These are phyloP conservation scores for Sebastes hopkinsi DNA, from an alignment of 2,797 vertebrate species.

Conservation along the genomic window DNA sequence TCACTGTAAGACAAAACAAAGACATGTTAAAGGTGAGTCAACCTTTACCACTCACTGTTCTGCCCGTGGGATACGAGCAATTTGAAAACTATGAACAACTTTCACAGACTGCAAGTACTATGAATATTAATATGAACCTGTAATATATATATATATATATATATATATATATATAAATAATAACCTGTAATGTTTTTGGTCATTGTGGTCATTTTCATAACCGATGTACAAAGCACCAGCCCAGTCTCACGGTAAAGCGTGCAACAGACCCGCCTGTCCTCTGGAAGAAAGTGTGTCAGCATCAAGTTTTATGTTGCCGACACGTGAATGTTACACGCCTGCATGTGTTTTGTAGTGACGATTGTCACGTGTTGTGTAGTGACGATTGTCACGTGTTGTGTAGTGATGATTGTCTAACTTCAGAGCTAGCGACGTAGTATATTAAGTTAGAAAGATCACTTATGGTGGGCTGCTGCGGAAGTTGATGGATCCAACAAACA, in stretches of 20 bases:
- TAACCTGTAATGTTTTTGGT: background rate
- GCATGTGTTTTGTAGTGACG: no score
- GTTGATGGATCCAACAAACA: no score
- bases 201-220: background rate
- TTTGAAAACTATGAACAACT: background rate
- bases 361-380: no score
- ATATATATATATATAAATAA: background rate
- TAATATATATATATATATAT: background rate
- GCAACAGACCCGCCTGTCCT: no score
- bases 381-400: no score
- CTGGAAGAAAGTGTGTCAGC: no score
- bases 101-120: background rate
- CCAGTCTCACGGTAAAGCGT: no score
- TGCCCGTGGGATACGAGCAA: background rate
- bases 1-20: background rate
- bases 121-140: background rate
- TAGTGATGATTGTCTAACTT: background rate
- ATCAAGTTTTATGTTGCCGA: no score
- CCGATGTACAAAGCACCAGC: background rate
- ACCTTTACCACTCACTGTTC: constrained; percentile 35
- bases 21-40: constrained; percentile 29
- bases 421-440: background rate
- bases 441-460: no score
- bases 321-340: no score
- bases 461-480: no score